Conservation (phyloP, 1,140 invertebrate species). For the Lutraria rhynchaena region DNA sequence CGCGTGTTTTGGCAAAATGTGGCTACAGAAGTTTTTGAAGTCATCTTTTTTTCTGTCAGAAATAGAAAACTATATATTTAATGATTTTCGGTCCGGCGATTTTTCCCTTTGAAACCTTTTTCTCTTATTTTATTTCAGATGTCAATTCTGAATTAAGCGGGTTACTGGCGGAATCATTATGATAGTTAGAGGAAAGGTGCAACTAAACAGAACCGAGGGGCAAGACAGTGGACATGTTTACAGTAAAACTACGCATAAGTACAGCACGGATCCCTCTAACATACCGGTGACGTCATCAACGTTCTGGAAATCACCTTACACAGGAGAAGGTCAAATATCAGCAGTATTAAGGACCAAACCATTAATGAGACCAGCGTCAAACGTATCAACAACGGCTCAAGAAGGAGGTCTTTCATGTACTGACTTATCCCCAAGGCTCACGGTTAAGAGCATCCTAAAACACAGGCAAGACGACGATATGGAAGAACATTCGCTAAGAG, state of each 20-base stretch:
- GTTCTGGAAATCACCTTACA: constrained; percentile 48
- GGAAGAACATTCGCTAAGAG: not conserved
- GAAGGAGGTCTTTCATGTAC: not conserved
- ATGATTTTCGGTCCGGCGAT: too few species aligned
- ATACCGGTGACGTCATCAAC: not conserved
- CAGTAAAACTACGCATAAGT: not conserved
- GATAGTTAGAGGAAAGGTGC: not conserved
- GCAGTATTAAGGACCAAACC: not conserved
- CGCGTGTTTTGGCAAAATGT: too few species aligned
- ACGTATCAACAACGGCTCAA: not conserved
- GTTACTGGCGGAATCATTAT: too few species aligned
- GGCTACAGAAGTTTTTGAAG: too few species aligned
- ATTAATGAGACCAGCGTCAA: not conserved
- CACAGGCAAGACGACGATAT: not conserved
- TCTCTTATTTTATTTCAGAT: too few species aligned
- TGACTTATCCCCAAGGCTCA: constrained; percentile 4
- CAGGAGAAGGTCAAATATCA: constrained; percentile 1
- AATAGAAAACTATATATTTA: too few species aligned
- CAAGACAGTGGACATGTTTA: not conserved
- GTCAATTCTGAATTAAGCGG: too few species aligned
- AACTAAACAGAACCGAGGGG: not conserved
- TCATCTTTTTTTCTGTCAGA: too few species aligned
- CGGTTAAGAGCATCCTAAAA: constrained; percentile 44
- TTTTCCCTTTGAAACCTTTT: too few species aligned
- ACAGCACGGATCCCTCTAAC: not conserved